Base-by-base conservation (phyloP, 2,113 vertebrate species). In the Grammomys dolichurus region DNA sequence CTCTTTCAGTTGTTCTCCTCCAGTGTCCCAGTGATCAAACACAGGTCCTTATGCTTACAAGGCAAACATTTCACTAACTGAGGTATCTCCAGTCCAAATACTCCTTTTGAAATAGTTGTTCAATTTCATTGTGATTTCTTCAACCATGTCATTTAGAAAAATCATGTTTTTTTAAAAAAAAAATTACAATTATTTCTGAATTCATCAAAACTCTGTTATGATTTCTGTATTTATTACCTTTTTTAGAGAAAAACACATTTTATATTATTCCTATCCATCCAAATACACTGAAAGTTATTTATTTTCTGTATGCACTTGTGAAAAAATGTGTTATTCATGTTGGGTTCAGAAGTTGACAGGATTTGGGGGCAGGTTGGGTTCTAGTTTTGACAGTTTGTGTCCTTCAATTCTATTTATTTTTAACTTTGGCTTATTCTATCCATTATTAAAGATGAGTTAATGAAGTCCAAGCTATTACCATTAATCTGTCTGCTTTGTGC, bases 161-260 rank as follows among this genome's bases (percentile, higher is more conserved):
- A 3, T 48, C 11, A 58, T 54, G 84, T 72, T 2, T 67, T 36
- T 56, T 7, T 8, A 51, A 54, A 54, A 54, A 54, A 54, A 48
- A 43, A 78, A 56, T 70, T 80, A 43, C 5, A 92, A 9, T 60
- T 69, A 88, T 88, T 77, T 91, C 11, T 70, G 46, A 91, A 51
- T 60, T 94, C 46, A 51, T 7, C 10, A 85, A 84, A 78, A 69
- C 54, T 75, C 76, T 7, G 16, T 54, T 65, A n/a, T 91, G 22
- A 73, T 40, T 72, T 92, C 2, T 31, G 89, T 10, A 92, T 92
- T 95, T 12, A n/a, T 72, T 87, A 69, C 54, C 72, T 33, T 91
- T 91, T 36, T 84, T 48, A 8, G 56, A 46, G 46, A 93, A 87
- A 43, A 91, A 58, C 3, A 67, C 43, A 77, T 4, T 46, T 76